Evolutionary conservation across 2,888 invertebrate species (phyloP), one percentile per base, ranked within the genome.

Genomic region (Tanaodytes sp.): DNA sequence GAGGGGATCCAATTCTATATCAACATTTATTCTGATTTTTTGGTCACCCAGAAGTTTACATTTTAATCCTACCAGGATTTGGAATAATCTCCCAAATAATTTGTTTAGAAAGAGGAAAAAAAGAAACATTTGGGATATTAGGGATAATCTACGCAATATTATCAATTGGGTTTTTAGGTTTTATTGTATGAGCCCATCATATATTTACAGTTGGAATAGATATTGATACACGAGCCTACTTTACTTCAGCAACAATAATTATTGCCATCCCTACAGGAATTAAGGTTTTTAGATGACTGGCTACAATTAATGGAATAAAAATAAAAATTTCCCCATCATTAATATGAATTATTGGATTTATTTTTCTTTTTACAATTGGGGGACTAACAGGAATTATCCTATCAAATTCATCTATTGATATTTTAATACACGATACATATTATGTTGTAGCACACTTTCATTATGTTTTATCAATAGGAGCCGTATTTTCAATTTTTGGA

Each of bases 171-270:
- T 83, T 93, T 80, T 84, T 94, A 87, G 93, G 93, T 75, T 94
- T 93, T 89, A 89, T 94, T 85, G 93, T 94, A 0, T 93, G 93
- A 88, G 92, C 92, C 6, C 93, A 94, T 82, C 93, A 94, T 83
- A 94, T 94, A 88, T 94, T 93, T 85, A 93, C 93, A 1, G 90
- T 93, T 30, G 93, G 93, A 0, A 91, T 94, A 89, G 93, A 93
- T 86, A 90, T 93, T 65, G 93, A 93, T 85, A 92, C 92, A 0
- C 92, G 93, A 85, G 93, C 93, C 16, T 94, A 93, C 83, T 94
- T 94, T 84, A 93, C 93, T 0, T 91, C 93, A 42, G 93, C 92
- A 0, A 94, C 93, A 14, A 93, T 93, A 90, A 91, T 94, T 88
- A 94, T 94, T 92, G 93, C 92, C 0, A 89, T 94, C 0, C 93